Percentiles rank a stretch among this genome's conserved stretches.
Conservation (phyloP, 1,140 invertebrate genomes). For the Helicoverpa zea region DNA sequence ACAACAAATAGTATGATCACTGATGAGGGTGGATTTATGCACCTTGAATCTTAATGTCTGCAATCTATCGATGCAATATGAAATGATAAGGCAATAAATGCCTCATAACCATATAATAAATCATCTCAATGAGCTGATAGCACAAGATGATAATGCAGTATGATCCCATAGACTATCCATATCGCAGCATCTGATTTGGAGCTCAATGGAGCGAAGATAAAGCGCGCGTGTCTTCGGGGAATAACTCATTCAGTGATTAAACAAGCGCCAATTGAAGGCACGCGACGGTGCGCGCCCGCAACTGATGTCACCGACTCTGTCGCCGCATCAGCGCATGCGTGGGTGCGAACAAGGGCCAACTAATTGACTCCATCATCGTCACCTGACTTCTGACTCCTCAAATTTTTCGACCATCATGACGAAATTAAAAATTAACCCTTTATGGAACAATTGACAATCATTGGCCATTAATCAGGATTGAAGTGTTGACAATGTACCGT, state of each 20-base stretch:
- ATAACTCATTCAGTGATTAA: slow-evolving; percentile 37
- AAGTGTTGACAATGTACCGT: not conserved
- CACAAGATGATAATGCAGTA: not conserved
- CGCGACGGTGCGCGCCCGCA: slow-evolving; percentile 26
- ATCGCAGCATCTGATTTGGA: not conserved
- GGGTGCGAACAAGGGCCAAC: slow-evolving; percentile 50
- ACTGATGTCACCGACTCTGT: slow-evolving; percentile 52
- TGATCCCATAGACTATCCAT: not conserved
- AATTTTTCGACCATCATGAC: slow-evolving; percentile 22
- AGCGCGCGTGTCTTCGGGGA: not conserved
- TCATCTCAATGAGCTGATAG: not conserved
- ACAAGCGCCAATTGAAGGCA: slow-evolving; percentile 33
- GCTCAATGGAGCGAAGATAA: slow-evolving; percentile 9
- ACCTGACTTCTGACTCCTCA: slow-evolving; percentile 63
- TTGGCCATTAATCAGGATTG: slow-evolving; percentile 28
- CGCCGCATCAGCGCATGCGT: slow-evolving; percentile 30
- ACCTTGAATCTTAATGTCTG: not conserved
- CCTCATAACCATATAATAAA: not conserved
- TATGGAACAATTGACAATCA: slow-evolving; percentile 42
- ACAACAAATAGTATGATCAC: too few species aligned
- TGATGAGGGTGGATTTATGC: not conserved
- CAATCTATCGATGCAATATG: not conserved
- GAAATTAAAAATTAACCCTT: slow-evolving; percentile 36
- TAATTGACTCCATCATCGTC: slow-evolving; percentile 57
- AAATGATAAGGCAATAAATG: slow-evolving; percentile 6